Base-by-base conservation (phyloP, 2,888 invertebrate genomes). In the Cremastinae sp. region DNA sequence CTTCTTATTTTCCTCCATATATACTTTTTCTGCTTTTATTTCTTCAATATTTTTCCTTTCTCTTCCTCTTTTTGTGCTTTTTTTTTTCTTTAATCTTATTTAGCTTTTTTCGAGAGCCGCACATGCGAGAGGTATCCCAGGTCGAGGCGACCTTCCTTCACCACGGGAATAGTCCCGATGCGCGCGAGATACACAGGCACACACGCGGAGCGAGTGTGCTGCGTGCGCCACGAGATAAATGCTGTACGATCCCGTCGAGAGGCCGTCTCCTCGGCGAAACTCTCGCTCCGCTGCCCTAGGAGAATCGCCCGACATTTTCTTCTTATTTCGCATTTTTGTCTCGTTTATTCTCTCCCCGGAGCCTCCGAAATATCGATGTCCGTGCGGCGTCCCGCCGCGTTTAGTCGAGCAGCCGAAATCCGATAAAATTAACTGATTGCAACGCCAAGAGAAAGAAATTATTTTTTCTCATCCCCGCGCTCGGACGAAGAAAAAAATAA, bases 81-180 rank as follows among this genome's bases (percentile, higher is more conserved):
- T 28, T 28, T 28, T 28, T 3, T 28, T 28, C 28, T 3, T 28
- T 5, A 28, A 3, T 28, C 5, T 28, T 28, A 28, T 28, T 28
- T 28, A 28, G 2, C 5, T 28, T 28, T 28, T 28, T 64, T 72
- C 2, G 5, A 28, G 28, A 53, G 69, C 68, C 64, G 72, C 72
- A 62, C 75, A 72, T 72, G 75, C 72, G 75, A 76, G 68, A 75
- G 54, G 68, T 58, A 74, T 64, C 56, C 62, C 72, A 58, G 72
- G 61, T 64, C 72, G 72, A 53, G 41, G 68, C 72, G 72, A 76
- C 72, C 72, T 72, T 76, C 75, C 68, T 76, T 68, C 75, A 62
- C 69, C 72, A 22, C 72, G 75, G 75, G 75, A 76, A 72, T 76
- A 69, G 75, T 72, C 68, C 68, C 64, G 72, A 20, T 47, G 66